These are phyloP conservation scores for Plusia festucae DNA, from an alignment of 2,888 invertebrate species.

Conservation along the genomic window DNA sequence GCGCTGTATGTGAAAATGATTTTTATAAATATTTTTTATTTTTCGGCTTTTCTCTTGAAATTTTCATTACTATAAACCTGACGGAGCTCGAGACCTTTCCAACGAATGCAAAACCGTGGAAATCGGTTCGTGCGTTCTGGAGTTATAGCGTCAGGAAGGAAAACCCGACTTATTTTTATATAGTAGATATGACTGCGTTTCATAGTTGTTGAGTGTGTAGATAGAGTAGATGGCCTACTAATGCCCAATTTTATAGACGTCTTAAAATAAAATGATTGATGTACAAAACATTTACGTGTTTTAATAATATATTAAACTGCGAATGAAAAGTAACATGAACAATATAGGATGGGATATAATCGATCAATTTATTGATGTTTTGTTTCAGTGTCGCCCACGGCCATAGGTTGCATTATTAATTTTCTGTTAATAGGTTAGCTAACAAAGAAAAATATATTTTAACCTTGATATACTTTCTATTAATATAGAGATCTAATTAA, in stretches of 20 bases:
- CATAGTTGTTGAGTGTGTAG: background rate
- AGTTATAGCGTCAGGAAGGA: too few species aligned
- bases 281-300: constrained; percentile 45
- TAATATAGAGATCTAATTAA: background rate
- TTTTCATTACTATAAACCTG: too few species aligned
- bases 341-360: too few species aligned
- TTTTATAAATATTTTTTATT: too few species aligned
- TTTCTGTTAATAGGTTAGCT: background rate
- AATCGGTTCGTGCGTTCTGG: too few species aligned
- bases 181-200: too few species aligned
- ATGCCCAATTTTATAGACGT: constrained; percentile 45
- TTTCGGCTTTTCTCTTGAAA: too few species aligned
- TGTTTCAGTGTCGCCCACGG: background rate
- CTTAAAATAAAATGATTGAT: constrained; percentile 59
- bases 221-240: constrained; percentile 11
- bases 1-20: too few species aligned
- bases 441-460: background rate
- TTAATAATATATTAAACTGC: constrained; percentile 30
- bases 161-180: too few species aligned
- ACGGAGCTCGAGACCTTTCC: too few species aligned
- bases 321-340: constrained; percentile 18
- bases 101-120: too few species aligned
- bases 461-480: background rate
- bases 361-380: constrained; percentile 6
- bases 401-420: background rate